These are phyloP conservation scores for Diarsia dahlii DNA, from an alignment of 2,888 invertebrate species.

Conservation along the genomic window DNA sequence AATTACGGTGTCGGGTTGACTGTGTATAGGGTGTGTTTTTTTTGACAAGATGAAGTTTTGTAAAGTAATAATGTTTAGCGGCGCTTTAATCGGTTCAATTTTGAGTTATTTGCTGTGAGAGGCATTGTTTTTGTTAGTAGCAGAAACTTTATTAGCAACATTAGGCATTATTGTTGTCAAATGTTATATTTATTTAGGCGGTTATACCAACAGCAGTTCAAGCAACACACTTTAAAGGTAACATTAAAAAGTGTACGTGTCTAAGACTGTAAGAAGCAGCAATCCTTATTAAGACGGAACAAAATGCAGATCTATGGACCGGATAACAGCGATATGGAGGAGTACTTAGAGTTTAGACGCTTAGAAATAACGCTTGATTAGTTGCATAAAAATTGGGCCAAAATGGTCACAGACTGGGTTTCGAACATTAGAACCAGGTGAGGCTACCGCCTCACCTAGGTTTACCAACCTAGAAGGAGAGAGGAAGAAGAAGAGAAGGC, in stretches of 20 bases:
- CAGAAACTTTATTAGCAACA: neutral
- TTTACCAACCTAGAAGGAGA: too few species aligned
- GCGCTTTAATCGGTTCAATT: neutral
- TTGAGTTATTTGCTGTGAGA: neutral
- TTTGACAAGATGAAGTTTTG: neutral
- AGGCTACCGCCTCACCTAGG: too few species aligned
- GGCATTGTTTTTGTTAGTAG: neutral
- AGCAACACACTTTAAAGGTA: neutral
- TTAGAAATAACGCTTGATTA: too few species aligned
- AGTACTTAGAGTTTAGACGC: too few species aligned
- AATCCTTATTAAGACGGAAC: too few species aligned
- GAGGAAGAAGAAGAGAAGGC: too few species aligned
- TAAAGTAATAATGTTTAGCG: neutral
- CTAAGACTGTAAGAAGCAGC: neutral
- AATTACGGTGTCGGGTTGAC: conserved; percentile 87
- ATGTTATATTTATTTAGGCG: neutral
- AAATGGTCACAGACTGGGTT: too few species aligned
- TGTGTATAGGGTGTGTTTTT: conserved; percentile 68
- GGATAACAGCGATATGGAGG: too few species aligned
- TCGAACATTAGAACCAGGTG: too few species aligned
- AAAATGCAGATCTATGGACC: too few species aligned
- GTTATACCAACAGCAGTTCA: too few species aligned
- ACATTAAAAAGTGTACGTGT: neutral
- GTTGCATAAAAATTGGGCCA: too few species aligned
- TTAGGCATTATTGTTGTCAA: neutral